A percentile compares a stretch with the other conserved stretches of the same genome.
Evolutionary conservation across 2,797 vertebrate genomes (phyloP).

Genomic region (Cygnus olor): DNA sequence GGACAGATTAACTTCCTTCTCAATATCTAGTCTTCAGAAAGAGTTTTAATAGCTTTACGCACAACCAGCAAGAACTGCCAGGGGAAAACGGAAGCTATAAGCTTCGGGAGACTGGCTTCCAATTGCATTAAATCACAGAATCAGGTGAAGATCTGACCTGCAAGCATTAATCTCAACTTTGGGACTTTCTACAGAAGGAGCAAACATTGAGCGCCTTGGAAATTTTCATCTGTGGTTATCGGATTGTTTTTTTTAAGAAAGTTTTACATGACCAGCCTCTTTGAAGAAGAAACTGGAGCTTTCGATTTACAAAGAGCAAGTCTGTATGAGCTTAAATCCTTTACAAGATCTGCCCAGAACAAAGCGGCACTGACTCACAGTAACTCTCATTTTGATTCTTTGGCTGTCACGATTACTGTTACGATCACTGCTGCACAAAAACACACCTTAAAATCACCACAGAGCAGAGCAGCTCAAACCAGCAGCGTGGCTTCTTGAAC

Average conservation of each 20-base stretch:
- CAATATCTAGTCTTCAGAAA: neutral
- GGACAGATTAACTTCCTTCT: neutral
- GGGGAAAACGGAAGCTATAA: neutral
- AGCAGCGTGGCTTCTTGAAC: neutral
- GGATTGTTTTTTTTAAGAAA: neutral
- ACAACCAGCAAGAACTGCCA: neutral
- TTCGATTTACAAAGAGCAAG: neutral
- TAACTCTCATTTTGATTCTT: neutral
- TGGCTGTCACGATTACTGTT: neutral
- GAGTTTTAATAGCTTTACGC: neutral
- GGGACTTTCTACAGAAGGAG: neutral
- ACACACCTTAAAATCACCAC: neutral
- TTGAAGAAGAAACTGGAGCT: neutral
- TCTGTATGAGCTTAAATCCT: neutral
- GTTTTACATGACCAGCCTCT: constrained; percentile 11
- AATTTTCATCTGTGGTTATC: neutral
- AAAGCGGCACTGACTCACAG: neutral
- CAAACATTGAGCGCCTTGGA: neutral
- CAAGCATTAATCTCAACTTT: neutral
- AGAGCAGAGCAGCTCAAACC: neutral
- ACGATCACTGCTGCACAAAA: neutral
- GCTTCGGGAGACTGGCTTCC: neutral
- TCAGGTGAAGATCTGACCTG: neutral
- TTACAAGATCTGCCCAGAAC: neutral
- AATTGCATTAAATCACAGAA: neutral